These are phyloP conservation scores for Tiaroga cobitis DNA, from an alignment of 2,797 vertebrate species.

Conservation along the genomic window DNA sequence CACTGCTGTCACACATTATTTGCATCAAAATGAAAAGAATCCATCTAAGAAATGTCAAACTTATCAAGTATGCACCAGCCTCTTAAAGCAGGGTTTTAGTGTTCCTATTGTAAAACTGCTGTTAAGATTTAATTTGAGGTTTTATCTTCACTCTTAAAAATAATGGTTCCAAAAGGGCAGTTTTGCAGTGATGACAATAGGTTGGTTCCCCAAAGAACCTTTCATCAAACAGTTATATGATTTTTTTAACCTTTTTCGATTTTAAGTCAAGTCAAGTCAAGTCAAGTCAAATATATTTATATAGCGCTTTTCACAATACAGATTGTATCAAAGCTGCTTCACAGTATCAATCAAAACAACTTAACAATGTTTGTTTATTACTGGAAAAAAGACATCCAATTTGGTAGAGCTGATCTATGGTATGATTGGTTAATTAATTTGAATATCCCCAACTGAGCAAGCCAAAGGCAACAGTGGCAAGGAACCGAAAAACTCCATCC, in stretches of 20 bases:
- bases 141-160: slow-evolving; percentile 2
- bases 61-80: neutral
- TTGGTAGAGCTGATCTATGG: no score
- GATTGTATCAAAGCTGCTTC: no score
- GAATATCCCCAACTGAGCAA: no score
- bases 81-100: neutral
- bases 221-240: neutral
- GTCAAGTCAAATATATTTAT: no score
- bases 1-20: neutral
- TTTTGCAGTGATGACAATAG: neutral
- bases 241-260: neutral
- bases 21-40: neutral
- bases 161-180: neutral
- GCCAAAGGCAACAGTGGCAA: no score
- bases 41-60: neutral
- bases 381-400: no score
- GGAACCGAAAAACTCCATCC: no score
- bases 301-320: no score
- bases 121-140: neutral
- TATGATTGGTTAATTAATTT: no score
- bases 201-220: neutral
- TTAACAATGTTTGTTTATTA: no score
- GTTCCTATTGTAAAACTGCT: neutral
- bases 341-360: no score
- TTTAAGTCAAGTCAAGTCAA: no score